Percentiles rank a stretch among this genome's conserved stretches.
phyloP scores from a whole-genome alignment of 2,113 vertebrate genomes.

The Istiophorus platypterus region DNA sequence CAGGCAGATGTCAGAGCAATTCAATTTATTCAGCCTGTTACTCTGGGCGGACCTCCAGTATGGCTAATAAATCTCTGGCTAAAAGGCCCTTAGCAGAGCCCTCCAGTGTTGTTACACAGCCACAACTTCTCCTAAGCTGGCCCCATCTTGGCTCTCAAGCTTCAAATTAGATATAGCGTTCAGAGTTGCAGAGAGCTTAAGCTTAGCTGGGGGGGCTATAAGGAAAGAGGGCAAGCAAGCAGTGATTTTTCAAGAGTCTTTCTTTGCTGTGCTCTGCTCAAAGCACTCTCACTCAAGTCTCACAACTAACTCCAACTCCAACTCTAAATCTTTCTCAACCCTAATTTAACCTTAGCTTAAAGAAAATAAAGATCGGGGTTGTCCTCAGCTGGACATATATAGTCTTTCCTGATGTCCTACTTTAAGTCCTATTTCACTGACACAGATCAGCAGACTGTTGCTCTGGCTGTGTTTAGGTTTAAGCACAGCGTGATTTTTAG shows the following conservation, averaged over 20 bases:
- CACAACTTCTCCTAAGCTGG: constrained; percentile 36
- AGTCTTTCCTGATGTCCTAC: neutral
- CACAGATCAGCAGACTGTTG: neutral
- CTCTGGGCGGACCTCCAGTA: constrained; percentile 42
- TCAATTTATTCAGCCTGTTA: constrained; percentile 58
- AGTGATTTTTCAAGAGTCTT: constrained; percentile 10
- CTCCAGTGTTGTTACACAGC: constrained; percentile 38
- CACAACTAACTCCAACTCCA: constrained; percentile 11
- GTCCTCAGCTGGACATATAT: neutral
- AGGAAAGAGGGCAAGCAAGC: constrained; percentile 7
- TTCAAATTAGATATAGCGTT: constrained; percentile 63
- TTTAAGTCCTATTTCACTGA: neutral
- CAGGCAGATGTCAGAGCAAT: constrained; percentile 59
- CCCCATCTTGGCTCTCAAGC: constrained; percentile 48
- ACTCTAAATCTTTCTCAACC: neutral
- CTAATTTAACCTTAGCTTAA: neutral
- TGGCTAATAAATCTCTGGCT: constrained; percentile 65
- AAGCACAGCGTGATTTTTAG: neutral
- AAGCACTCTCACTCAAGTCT: constrained; percentile 1
- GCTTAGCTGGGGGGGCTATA: constrained; percentile 31
- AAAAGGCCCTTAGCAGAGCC: constrained; percentile 51
- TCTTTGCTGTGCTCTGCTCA: constrained; percentile 19
- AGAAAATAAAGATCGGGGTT: neutral
- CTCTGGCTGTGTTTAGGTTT: neutral
- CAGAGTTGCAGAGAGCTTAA: constrained; percentile 55